Base-by-base conservation (phyloP, 1,140 invertebrate genomes). In the Pygmarrhopalites habei region DNA sequence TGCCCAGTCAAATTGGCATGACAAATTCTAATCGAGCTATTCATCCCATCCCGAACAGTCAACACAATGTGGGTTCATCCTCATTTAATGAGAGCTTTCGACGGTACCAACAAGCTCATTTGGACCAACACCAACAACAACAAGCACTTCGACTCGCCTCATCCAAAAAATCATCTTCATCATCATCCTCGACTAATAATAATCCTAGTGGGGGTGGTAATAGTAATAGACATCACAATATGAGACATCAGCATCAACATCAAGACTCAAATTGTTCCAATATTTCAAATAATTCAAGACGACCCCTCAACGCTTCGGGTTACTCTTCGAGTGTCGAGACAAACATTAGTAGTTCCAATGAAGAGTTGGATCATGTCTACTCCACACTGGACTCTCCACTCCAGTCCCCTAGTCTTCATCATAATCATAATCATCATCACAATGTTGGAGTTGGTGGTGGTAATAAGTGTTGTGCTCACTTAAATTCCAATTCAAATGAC, bases 361-460 rank as follows among this genome's bases (percentile, higher is more conserved):
- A 70, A 44, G 62, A 67, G 23, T 26, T 69, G 1, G 64, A 69
- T 41, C 69, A 70, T 57, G 58, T 70, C 10, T 70, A 70, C 58
- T 70, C 69, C 1, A 70, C 69, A 15, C 53, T 70, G 3, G 69
- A 70, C 44, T 67, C 65, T 19, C 65, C 69, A 1, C 17, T 68
- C 17, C 59, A 61, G 17, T 57, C 64, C n/a, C 51, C 62, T 26
- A 64, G 25, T 59, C 43, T 12, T 59, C 46, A 49, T 35, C 57
- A 32, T 1, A 43, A 1, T 7, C 39, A 23, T 15, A 58, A 19
- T 58, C 30, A 56, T 26, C 25, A 7, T 19, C 5, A 39, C 14
- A 39, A 56, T 23, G 41, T 58, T 21, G 39, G 44, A 26, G 57
- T 44, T 19, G 44, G 39, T 12, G 57, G 57, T 47, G 39, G 57